Evolutionary conservation across 2,888 invertebrate genomes (phyloP).

Genomic region (Cryptops parisi): DNA sequence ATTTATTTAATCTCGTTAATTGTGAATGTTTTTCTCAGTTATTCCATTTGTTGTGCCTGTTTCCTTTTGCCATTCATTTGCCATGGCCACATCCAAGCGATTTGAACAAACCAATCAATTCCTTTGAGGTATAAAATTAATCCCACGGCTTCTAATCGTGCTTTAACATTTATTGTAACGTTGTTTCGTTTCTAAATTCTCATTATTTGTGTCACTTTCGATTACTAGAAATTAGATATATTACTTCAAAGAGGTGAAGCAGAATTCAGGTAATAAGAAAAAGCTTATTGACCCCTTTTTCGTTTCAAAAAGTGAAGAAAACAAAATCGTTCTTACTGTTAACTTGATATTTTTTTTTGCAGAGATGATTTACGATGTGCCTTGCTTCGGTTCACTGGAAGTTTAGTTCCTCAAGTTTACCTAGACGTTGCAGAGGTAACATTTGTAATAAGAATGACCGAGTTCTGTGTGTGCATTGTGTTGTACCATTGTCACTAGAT

Average conservation of each 20-base stretch:
- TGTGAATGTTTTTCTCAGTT: slow-evolving; percentile 7
- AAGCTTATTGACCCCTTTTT: too few species aligned
- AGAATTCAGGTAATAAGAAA: slow-evolving; percentile 16
- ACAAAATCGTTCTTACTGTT: too few species aligned
- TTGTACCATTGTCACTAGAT: too few species aligned
- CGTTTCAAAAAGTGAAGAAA: neutral
- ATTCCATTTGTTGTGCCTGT: slow-evolving; percentile 9
- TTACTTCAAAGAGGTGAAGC: slow-evolving; percentile 17
- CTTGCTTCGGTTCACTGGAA: slow-evolving; percentile 12
- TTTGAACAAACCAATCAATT: slow-evolving; percentile 1
- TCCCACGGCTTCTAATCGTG: too few species aligned
- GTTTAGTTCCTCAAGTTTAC: slow-evolving; percentile 16
- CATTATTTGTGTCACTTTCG: neutral
- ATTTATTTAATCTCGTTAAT: too few species aligned
- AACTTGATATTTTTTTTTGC: neutral
- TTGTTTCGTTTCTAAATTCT: neutral
- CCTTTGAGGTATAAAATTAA: slow-evolving; percentile 6
- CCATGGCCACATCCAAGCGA: slow-evolving; percentile 12
- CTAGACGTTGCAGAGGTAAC: slow-evolving; percentile 10
- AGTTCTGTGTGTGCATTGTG: too few species aligned
- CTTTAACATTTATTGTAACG: too few species aligned
- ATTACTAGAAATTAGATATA: slow-evolving; percentile 15
- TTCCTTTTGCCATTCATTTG: slow-evolving; percentile 11
- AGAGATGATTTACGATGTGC: slow-evolving; percentile 17
- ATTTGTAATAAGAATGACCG: too few species aligned